Conservation (phyloP, 2,113 vertebrate genomes). For the Sturnira hondurensis region DNA sequence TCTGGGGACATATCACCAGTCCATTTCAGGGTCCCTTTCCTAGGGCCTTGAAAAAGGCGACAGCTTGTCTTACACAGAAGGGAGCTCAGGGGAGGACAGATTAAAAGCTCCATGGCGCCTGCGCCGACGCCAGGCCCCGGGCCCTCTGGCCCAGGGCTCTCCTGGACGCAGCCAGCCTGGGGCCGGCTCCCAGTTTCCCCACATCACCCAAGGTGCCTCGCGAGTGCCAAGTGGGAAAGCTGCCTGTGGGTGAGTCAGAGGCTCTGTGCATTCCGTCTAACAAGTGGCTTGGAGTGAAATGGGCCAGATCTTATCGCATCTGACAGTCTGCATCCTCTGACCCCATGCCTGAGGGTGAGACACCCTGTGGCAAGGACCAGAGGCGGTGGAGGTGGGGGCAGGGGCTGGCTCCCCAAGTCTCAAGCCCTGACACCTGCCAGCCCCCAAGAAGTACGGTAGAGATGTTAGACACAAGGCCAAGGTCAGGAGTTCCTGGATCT, state of each 20-base stretch:
- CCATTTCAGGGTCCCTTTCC: not conserved
- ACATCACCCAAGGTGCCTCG: not conserved
- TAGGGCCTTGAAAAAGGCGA: not conserved
- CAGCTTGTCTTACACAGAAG: not conserved
- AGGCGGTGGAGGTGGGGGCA: not conserved
- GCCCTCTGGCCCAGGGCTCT: not conserved
- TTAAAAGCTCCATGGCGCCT: not conserved
- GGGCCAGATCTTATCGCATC: not conserved
- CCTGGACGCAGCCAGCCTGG: not conserved
- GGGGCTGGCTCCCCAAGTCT: not conserved
- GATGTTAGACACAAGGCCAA: not conserved
- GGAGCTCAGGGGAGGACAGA: not conserved
- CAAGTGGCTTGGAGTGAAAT: not conserved
- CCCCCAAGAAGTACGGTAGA: not conserved
- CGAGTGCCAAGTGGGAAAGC: not conserved
- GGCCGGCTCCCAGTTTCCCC: not conserved
- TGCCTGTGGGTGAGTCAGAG: not conserved
- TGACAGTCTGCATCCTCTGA: not conserved
- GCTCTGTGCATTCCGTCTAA: not conserved
- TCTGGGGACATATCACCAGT: not conserved
- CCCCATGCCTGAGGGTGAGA: not conserved
- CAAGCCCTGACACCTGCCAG: not conserved
- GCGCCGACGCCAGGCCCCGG: not conserved
- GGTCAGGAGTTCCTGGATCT: not conserved
- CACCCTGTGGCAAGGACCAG: fast-evolving